Conservation (phyloP, 1,140 invertebrate genomes). For the Prorops nasuta region DNA sequence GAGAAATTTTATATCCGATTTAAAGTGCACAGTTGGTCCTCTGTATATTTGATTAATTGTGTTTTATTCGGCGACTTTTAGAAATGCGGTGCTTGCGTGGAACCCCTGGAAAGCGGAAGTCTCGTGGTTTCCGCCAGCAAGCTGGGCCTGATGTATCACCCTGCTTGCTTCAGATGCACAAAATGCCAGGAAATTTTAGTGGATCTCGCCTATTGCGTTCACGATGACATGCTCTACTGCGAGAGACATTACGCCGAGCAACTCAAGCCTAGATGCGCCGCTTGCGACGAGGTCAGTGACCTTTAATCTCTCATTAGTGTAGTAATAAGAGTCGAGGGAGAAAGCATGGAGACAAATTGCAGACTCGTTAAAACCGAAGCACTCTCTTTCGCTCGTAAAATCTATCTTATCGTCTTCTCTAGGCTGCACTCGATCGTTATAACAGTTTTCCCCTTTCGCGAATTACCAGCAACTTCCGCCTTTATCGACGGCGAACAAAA, state of each 20-base stretch:
- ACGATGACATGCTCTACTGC: conserved; percentile 84
- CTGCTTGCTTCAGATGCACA: conserved; percentile 82
- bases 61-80: conserved; percentile 15
- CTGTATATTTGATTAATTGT: too few relatives aligned
- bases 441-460: too few relatives aligned
- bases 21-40: too few relatives aligned
- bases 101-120: conserved; percentile 62
- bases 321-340: too few relatives aligned
- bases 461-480: too few relatives aligned
- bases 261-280: conserved; percentile 86
- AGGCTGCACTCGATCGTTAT: too few relatives aligned
- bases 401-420: too few relatives aligned
- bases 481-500: too few relatives aligned
- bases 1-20: too few relatives aligned
- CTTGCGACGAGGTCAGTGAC: conserved; percentile 94
- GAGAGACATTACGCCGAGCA: conserved; percentile 92
- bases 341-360: too few relatives aligned
- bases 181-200: conserved; percentile 85
- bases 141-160: conserved; percentile 77
- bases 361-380: too few relatives aligned
- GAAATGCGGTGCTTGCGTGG: conserved; percentile 68
- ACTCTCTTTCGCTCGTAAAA: too few relatives aligned
- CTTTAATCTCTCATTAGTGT: background rate
- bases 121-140: conserved; percentile 73
- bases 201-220: conserved; percentile 88